Conservation (phyloP, 2,888 invertebrate species). For the Girardia tigrina region DNA sequence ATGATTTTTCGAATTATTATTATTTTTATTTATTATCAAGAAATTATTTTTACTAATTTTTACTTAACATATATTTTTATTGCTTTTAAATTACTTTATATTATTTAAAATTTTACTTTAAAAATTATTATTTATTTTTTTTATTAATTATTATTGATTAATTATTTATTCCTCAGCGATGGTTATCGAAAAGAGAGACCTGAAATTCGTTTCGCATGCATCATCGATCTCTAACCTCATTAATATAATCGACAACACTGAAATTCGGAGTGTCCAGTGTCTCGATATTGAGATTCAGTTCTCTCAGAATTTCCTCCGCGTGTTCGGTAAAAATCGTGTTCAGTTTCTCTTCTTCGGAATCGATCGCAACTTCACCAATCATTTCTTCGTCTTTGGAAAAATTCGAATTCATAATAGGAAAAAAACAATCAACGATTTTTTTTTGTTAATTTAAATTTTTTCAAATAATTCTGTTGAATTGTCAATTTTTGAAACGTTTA, state of each 20-base stretch:
- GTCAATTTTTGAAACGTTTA: neutral
- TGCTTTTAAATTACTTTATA: no score
- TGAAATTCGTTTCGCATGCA: no score
- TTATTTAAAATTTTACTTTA: no score
- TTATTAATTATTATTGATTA: no score
- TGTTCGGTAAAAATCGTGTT: neutral
- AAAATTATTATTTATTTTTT: no score
- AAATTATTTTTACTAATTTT: no score
- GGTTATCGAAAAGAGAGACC: no score
- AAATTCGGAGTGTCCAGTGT: slow-evolving; percentile 14
- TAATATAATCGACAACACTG: slow-evolving; percentile 24
- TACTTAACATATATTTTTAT: no score
- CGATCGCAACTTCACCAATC: neutral
- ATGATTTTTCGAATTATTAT: no score
- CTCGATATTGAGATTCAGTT: slow-evolving; percentile 11
- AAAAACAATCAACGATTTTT: neutral
- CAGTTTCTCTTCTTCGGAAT: neutral
- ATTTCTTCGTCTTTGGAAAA: neutral
- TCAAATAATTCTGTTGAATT: neutral
- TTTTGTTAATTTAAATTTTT: neutral
- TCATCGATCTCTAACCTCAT: slow-evolving; percentile 21
- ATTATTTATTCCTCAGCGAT: no score
- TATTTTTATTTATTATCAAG: no score
- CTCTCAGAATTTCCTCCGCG: slow-evolving; percentile 15
- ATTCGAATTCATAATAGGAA: neutral